phyloP scores from a whole-genome alignment of 2,888 invertebrate genomes.

The Drosophila peninsularis region DNA sequence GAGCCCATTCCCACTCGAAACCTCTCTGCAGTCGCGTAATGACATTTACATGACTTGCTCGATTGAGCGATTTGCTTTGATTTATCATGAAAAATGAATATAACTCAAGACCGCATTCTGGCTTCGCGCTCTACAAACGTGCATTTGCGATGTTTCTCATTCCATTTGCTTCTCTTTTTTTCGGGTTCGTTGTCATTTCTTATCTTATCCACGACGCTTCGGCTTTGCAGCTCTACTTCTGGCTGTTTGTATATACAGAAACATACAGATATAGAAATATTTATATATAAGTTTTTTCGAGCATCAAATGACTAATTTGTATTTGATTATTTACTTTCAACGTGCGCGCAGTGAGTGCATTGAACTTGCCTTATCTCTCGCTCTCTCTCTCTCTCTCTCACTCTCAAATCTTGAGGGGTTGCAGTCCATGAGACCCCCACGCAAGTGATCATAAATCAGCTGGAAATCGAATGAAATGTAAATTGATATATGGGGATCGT shows the following conservation, averaged over 20 bases:
- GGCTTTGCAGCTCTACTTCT: conserved; percentile 22
- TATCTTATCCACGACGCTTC: conserved; percentile 52
- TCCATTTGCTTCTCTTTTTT: conserved; percentile 15
- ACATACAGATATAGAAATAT: not conserved
- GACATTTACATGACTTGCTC: conserved; percentile 14
- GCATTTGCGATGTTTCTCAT: conserved; percentile 12
- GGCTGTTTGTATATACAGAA: conserved; percentile 1
- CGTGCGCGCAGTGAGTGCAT: conserved; percentile 37
- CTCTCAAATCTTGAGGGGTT: conserved; percentile 16
- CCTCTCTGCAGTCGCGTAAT: conserved; percentile 6
- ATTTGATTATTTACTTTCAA: conserved; percentile 63
- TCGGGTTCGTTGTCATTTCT: conserved; percentile 44
- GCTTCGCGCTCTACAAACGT: conserved; percentile 4
- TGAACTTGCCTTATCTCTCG: conserved; percentile 44
- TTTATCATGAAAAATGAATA: conserved; percentile 20
- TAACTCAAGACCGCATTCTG: not conserved
- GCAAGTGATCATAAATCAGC: conserved; percentile 32
- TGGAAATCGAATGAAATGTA: conserved; percentile 19
- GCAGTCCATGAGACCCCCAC: conserved; percentile 8
- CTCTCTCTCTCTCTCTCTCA: not conserved
- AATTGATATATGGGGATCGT: conserved; percentile 19
- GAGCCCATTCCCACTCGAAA: no score
- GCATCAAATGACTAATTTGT: conserved; percentile 66
- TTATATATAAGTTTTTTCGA: conserved; percentile 17
- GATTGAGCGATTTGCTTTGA: conserved; percentile 11